Evolutionary conservation across 2,113 vertebrate species (phyloP), one percentile per base, ranked within the genome.

Genomic region (Theristicus caerulescens): DNA sequence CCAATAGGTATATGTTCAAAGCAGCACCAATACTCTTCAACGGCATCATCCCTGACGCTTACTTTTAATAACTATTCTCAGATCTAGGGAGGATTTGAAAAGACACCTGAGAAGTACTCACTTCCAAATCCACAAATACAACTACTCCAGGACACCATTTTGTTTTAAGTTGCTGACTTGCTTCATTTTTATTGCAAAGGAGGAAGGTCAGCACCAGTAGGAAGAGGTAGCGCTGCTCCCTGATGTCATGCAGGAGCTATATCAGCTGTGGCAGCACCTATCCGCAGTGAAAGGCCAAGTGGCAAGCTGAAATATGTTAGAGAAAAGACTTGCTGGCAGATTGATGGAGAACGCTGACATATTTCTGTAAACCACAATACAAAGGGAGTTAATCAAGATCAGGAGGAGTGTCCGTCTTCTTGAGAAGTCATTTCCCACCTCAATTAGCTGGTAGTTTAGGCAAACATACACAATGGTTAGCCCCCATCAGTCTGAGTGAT

Each of bases 301-400:
- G 89, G 91, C 84, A 94, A 83, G 93, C 92, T 96, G 95, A 95
- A 97, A 96, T 91, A 96, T 46, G 89, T 94, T 94, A 93, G 57
- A 95, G 94, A 93, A 96, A 96, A 93, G 91, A 96, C 95, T 93
- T 97, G 95, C 93, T 97, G 95, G 93, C 95, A 96, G 95, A 96
- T 96, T 95, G 96, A 96, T 97, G 93, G 95, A 97, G 88, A 94
- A 96, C 2, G 19, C 86, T 96, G 97, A 97, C 94, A 94, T 97
- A 95, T 83, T 96, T 94, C 96, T 94, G 76, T 96, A 95, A 96
- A 97, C 96, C 90, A 67, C 93, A 94, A 90, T 78, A 92, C 94
- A 79, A 95, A 95, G 83, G 78, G 83, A 94, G 91, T 96, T 97
- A 97, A 97, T 97, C 95, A 93, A 94, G 97, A 94, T 96, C 86